Conservation (phyloP, 1,140 invertebrate species). For the Nebria ingens region DNA sequence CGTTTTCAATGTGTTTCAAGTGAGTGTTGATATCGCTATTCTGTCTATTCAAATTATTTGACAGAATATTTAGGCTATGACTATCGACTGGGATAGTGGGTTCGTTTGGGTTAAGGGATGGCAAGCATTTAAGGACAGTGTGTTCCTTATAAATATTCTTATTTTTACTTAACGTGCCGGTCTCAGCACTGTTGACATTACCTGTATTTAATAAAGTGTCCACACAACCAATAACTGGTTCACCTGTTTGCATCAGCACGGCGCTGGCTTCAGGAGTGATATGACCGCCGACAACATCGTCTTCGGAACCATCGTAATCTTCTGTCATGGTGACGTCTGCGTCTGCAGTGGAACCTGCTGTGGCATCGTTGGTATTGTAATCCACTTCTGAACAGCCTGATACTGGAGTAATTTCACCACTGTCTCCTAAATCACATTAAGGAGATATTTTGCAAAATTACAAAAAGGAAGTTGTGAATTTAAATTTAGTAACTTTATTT, state of each 20-base stretch:
- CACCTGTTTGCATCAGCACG: not conserved
- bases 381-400: conserved; percentile 45
- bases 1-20: conserved; percentile 20
- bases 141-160: not conserved
- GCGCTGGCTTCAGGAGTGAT: not conserved
- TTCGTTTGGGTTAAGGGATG: not conserved
- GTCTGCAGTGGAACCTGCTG: conserved; percentile 43
- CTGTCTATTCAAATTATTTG: not conserved
- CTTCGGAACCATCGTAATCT: conserved; percentile 25
- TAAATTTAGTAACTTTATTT: not conserved
- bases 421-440: conserved; percentile 30
- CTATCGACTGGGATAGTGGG: not conserved
- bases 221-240: not conserved
- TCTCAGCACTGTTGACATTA: not conserved
- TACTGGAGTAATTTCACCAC: conserved; percentile 48
- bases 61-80: not conserved
- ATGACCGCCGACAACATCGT: conserved; percentile 18
- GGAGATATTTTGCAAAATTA: not conserved
- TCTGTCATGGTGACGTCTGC: conserved; percentile 40
- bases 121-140: not conserved
- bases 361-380: conserved; percentile 45
- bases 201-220: not conserved
- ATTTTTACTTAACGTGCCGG: not conserved
- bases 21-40: not conserved
- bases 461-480: not conserved